Base-by-base conservation (phyloP, 2,888 invertebrate genomes). In the Phlogophora meticulosa region DNA sequence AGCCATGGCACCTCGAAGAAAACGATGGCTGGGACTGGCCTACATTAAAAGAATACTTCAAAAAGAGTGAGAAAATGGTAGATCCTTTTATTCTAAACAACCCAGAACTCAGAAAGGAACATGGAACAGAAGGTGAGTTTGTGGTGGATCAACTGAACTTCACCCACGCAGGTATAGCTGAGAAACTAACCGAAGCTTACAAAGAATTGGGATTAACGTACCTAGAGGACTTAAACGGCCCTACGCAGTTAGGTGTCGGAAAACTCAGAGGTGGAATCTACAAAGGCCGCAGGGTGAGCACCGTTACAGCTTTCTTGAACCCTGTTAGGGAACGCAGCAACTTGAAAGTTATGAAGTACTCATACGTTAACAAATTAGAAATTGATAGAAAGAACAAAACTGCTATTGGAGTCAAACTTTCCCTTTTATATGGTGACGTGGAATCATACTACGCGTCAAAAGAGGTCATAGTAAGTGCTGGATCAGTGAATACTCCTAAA, bases 251-350 rank as follows among this genome's bases (percentile, higher is more conserved):
- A 80, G 96, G 96, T 1, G 92, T 96, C n/a, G 96, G 95, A 17
- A 96, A 94, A 78, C 91, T 96, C 15, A 93, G 95, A 82, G 96
- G 96, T 2, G 92, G 94, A 0, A 92, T 93, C 59, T 76, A 95
- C 68, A 91, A 95, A 75, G 96, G 96, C 0, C 93, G 90, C 69
- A 88, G 96, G 78, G 96, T 96, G 13, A 96, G 96, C 81, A 95
- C 96, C 13, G 95, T 96, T 1, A 96, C 96, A 56, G 96, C 96
- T 4, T 96, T 94, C 68, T 76, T 95, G 5, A 92, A 87, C 67
- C 88, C 91, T 32, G 85, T 89, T 2, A 84, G 82, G 60, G 82
- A 91, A 59, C 87, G 94, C 11, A 80, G 86, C 20, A 95, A 95
- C 81, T 86, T 95, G 34, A 90, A 85, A 62, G 84, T 95, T 15